Evolutionary conservation across 2,113 vertebrate species (phyloP), one percentile per base, ranked within the genome.

Genomic region (Euleptes europaea): DNA sequence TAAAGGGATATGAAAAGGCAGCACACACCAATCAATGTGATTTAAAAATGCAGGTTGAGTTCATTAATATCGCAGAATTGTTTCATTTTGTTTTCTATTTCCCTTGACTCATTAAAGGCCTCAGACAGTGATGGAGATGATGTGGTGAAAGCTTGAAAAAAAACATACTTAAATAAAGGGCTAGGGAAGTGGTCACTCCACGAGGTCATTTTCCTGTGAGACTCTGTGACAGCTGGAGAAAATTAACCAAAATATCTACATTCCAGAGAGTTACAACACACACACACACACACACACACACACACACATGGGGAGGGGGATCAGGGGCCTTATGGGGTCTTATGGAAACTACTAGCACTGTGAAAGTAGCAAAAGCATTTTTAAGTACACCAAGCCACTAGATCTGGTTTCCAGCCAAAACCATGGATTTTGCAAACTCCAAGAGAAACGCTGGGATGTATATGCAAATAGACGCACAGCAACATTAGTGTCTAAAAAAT

Each of bases 211-310:
- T 94, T 93, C 90, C 84, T 93, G 90, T 88, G 90, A 92, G 88
- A 92, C 78, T 84, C 83, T 90, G 92, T 91, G 90, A 92, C 93
- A 95, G 95, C 93, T 94, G 93, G 93, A 92, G 90, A 95, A 93
- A 93, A 94, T 95, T 92, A 93, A 92, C 90, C 88, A 93, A 93
- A 94, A 94, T 95, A 93, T 94, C 93, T 95, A 90, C 94, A 96
- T 97, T 96, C 94, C 95, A 95, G 86, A 90, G 91, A 88, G 84
- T 91, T 94, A 95, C 86, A 93, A 84, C n/a, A n/a, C n/a, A n/a
- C n/a, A n/a, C n/a, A n/a, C n/a, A n/a, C n/a, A n/a, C n/a, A n/a
- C n/a, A n/a, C n/a, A n/a, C n/a, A n/a, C n/a, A n/a, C n/a, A n/a
- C n/a, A n/a, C n/a, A n/a, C n/a, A 86, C 10, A 19, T 63, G 84